These are phyloP conservation scores for Thera obeliscata DNA, from an alignment of 2,888 invertebrate species.

Conservation along the genomic window DNA sequence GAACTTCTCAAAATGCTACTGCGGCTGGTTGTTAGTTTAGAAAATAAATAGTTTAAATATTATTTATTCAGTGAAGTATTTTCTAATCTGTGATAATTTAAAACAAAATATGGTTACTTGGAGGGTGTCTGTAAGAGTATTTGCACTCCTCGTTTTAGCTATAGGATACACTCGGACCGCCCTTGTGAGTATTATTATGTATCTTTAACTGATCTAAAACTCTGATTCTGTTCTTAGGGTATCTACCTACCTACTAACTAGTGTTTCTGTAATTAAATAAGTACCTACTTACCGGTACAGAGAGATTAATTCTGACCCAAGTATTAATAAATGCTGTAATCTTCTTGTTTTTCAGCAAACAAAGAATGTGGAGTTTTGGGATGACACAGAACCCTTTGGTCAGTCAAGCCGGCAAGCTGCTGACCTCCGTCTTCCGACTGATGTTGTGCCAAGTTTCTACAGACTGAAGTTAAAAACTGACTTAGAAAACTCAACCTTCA, in stretches of 20 bases:
- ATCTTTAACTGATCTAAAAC: not conserved
- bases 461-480: conserved; percentile 82
- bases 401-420: conserved; percentile 55
- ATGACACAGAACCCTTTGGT: conserved; percentile 73
- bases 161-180: conserved; percentile 11
- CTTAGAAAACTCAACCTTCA: conserved; percentile 72
- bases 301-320: not conserved
- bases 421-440: conserved; percentile 73
- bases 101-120: conserved; percentile 57
- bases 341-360: conserved; percentile 44
- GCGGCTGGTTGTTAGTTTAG: not conserved
- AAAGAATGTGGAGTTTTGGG: conserved; percentile 66
- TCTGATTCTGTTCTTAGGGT: not conserved
- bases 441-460: conserved; percentile 83
- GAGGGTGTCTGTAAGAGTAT: conserved; percentile 39
- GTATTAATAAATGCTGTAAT: not conserved
- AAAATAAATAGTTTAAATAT: conserved; percentile 6
- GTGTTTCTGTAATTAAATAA: not conserved
- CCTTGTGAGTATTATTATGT: conserved; percentile 18
- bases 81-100: conserved; percentile 56
- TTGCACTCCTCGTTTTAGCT: conserved; percentile 48
- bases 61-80: conserved; percentile 40
- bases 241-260: not conserved
- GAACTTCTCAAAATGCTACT: conserved; percentile 4
- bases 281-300: conserved; percentile 1